Percentiles rank a stretch among this genome's conserved stretches.
Evolutionary conservation across 1,140 invertebrate genomes (phyloP).

Genomic region (Saccostrea echinata): DNA sequence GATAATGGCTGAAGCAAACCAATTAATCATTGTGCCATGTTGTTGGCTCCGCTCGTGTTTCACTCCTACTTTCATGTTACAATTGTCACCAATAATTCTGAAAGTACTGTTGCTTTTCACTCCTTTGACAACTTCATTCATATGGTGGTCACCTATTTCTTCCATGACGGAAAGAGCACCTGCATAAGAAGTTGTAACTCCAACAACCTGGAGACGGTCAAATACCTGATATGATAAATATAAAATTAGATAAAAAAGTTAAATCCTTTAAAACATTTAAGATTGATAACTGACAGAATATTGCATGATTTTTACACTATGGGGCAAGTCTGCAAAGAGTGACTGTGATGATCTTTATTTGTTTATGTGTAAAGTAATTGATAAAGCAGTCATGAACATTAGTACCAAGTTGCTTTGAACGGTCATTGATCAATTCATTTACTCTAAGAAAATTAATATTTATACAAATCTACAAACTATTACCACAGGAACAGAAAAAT

Average conservation of each 20-base stretch:
- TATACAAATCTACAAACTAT: too few species aligned
- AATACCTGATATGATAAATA: not conserved
- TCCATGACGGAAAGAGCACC: not conserved
- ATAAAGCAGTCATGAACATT: not conserved
- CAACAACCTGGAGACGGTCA: not conserved
- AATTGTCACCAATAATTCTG: conserved; percentile 37
- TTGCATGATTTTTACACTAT: not conserved
- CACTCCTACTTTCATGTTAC: not conserved
- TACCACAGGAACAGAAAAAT: too few species aligned
- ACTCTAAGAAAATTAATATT: too few species aligned
- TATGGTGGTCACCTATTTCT: conserved; percentile 31
- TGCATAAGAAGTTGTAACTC: not conserved
- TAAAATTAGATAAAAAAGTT: too few species aligned
- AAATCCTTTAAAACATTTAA: not conserved
- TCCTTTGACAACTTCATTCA: not conserved
- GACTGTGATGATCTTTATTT: not conserved
- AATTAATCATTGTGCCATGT: conserved; percentile 33
- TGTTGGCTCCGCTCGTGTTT: not conserved
- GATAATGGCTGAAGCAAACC: not conserved
- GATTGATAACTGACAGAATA: not conserved
- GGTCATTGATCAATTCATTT: too few species aligned
- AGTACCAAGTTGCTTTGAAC: too few species aligned
- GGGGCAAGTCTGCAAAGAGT: not conserved
- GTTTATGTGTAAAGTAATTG: not conserved
- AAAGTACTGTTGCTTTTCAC: not conserved